A percentile compares a stretch with the other conserved stretches of the same genome.
These are phyloP conservation scores for Halocynthia roretzi DNA, from an alignment of 23 tunicate species.

Conservation along the genomic window DNA sequence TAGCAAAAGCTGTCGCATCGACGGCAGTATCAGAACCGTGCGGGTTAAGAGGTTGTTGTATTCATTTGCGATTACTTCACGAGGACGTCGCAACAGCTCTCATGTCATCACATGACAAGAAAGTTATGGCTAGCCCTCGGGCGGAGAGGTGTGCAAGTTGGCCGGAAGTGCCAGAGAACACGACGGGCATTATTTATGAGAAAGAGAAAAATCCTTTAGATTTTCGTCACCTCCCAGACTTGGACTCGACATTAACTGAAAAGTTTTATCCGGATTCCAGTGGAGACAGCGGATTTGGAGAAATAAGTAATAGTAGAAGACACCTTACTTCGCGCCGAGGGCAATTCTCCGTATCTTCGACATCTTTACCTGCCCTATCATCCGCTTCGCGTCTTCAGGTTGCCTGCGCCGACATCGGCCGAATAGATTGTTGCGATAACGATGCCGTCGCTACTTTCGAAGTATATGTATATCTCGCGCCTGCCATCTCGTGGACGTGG, in stretches of 20 bases:
- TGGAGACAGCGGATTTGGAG: slow-evolving; percentile 3
- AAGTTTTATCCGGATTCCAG: not conserved
- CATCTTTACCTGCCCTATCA: slow-evolving; percentile 3
- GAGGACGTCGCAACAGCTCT: not conserved
- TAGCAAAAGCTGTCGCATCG: not conserved
- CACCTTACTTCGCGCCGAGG: not conserved
- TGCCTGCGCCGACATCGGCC: slow-evolving; percentile 1
- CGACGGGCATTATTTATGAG: not conserved
- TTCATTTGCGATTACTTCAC: not conserved
- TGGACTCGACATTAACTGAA: slow-evolving; percentile 2
- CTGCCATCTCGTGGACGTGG: slow-evolving; percentile 8
- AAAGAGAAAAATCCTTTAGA: not conserved
- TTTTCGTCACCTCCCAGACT: not conserved
- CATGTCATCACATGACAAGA: not conserved
- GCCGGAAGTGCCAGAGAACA: not conserved
- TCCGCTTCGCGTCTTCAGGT: slow-evolving; percentile 3
- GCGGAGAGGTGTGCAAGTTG: slow-evolving; percentile 5
- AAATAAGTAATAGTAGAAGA: not conserved
- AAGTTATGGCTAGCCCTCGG: not conserved
- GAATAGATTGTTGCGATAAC: slow-evolving; percentile 1
- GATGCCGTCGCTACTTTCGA: slow-evolving; percentile 5
- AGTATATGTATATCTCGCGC: slow-evolving; percentile 2
- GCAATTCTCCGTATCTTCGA: not conserved
- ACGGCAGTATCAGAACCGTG: slow-evolving; percentile 3
- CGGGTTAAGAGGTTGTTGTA: slow-evolving; percentile 1